Evolutionary conservation across 2,888 invertebrate species (phyloP).

Genomic region (Harpalus rubripes): DNA sequence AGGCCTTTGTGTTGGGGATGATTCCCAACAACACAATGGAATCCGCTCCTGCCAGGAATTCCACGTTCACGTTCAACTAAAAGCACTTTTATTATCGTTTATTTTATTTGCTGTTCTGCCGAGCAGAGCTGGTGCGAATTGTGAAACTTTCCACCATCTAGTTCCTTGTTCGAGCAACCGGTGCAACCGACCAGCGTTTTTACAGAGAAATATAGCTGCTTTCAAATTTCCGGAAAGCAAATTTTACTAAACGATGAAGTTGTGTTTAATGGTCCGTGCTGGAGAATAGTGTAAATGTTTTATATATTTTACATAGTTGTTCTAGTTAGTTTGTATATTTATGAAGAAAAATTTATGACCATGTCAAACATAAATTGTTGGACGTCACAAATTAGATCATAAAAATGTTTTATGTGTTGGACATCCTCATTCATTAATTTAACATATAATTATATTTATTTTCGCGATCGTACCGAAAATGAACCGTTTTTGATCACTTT

Average conservation of each 20-base stretch:
- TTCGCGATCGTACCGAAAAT: no score
- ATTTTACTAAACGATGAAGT: conserved; percentile 3
- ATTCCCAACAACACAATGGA: conserved; percentile 43
- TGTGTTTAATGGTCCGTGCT: background rate
- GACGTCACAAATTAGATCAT: no score
- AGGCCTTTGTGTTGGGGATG: background rate
- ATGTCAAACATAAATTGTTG: no score
- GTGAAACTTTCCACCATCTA: background rate
- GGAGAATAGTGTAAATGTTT: background rate
- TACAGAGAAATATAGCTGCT: conserved; percentile 25
- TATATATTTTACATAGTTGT: background rate
- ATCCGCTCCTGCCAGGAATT: conserved; percentile 35
- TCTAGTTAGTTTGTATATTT: no score
- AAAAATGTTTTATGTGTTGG: no score
- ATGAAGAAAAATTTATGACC: no score
- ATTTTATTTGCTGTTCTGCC: conserved; percentile 56
- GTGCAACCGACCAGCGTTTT: background rate
- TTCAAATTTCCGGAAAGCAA: conserved; percentile 38
- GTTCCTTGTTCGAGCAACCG: background rate
- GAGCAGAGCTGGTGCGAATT: background rate
- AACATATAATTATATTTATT: no score
- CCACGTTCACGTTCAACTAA: conserved; percentile 57
- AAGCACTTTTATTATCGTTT: conserved; percentile 65
- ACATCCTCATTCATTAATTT: no score
- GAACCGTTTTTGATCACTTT: no score